Evolutionary conservation across 2,888 invertebrate genomes (phyloP).

Genomic region (Epistrophe eligans): DNA sequence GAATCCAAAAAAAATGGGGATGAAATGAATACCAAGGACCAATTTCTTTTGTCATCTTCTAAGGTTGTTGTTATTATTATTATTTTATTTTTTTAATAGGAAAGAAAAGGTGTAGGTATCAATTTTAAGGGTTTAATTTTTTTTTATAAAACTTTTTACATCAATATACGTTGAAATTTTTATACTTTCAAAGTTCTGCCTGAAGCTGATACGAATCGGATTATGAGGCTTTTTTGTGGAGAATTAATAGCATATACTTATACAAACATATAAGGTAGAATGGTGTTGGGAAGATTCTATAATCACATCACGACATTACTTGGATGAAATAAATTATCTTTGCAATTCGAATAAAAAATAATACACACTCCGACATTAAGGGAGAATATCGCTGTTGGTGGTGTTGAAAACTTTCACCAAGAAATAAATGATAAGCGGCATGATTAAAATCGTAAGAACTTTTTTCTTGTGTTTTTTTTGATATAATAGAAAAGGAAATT

Average conservation of each 20-base stretch:
- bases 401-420: slow-evolving; percentile 22
- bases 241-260: neutral
- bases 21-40: neutral
- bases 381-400: neutral
- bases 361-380: neutral
- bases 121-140: neutral
- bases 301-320: neutral
- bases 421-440: slow-evolving; percentile 27
- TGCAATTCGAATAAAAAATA: neutral
- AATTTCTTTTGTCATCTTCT: neutral
- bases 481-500: slow-evolving; percentile 22
- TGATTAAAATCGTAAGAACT: slow-evolving; percentile 18
- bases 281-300: neutral
- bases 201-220: neutral
- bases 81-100: neutral
- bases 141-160: neutral
- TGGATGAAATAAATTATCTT: slow-evolving; percentile 29
- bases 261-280: neutral
- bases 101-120: neutral
- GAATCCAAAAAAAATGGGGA: neutral
- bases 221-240: slow-evolving; percentile 8
- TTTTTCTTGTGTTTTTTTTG: neutral
- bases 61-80: too few species aligned
- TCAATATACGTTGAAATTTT: slow-evolving; percentile 11
- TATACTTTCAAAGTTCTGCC: neutral